phyloP scores from a whole-genome alignment of 1,140 invertebrate genomes.

The fruit fly (Drosophila melanogaster) region Release_6_plus_ISO1_MT NT_033777.3:8378501-8379000 shows the following conservation, averaged over 20 bases:
- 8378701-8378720: constrained; percentile 5
- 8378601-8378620: constrained; percentile 5
- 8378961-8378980: constrained; percentile 1
- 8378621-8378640: constrained; percentile 1
- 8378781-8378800: not conserved
- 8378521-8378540: constrained; percentile 56
- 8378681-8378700: constrained; percentile 4
- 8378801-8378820: constrained; percentile 1
- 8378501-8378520: constrained; percentile 49
- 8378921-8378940: too few species aligned
- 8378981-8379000: constrained; percentile 9
- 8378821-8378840: not conserved
- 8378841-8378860: not conserved
- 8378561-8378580: constrained; percentile 40
- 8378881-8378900: not conserved
- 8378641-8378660: constrained; percentile 21
- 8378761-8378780: constrained; percentile 1
- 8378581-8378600: constrained; percentile 20
- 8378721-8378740: not conserved
- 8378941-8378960: not conserved
- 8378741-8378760: not conserved
- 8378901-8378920: too few species aligned
- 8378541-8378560: constrained; percentile 32
- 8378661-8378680: constrained; percentile 15
- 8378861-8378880: too few species aligned